Evolutionary conservation across 2,888 invertebrate genomes (phyloP).

Genomic region (Buathra laborator): DNA sequence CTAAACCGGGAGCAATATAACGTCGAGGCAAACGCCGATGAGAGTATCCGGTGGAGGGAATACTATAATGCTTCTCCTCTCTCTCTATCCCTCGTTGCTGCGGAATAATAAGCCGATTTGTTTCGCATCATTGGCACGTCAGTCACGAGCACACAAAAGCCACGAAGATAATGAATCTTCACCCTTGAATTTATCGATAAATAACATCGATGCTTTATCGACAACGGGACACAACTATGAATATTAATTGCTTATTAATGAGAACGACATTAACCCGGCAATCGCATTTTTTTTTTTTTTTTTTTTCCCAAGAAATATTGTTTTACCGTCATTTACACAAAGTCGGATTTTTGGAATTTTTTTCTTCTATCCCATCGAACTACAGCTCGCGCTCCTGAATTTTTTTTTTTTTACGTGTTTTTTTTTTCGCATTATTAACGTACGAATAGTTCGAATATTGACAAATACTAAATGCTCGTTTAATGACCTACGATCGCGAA

Average conservation of each 20-base stretch:
- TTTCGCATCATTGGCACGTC: constrained; percentile 31
- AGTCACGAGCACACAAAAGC: not conserved
- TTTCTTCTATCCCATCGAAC: no score
- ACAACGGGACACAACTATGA: not conserved
- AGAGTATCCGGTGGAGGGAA: constrained; percentile 32
- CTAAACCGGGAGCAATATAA: not conserved
- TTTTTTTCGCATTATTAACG: no score
- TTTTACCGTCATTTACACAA: no score
- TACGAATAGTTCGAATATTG: no score
- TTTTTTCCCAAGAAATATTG: no score
- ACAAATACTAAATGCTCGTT: not conserved
- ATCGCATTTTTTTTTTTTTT: no score
- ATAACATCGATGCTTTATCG: constrained; percentile 1
- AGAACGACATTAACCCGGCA: no score
- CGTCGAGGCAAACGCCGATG: constrained; percentile 41
- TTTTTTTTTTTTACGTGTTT: no score
- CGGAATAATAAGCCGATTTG: constrained; percentile 34
- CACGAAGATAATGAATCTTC: constrained; percentile 8
- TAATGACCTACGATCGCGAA: not conserved
- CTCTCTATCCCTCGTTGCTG: not conserved
- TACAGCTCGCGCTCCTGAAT: no score
- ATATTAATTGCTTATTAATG: not conserved
- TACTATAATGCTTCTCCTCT: constrained; percentile 10
- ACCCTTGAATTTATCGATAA: not conserved
- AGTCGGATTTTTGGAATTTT: no score